A percentile compares a stretch with the other conserved stretches of the same genome.
phyloP scores from a whole-genome alignment of 53 echinoderm and acorn worm genomes.

The Astropecten irregularis region DNA sequence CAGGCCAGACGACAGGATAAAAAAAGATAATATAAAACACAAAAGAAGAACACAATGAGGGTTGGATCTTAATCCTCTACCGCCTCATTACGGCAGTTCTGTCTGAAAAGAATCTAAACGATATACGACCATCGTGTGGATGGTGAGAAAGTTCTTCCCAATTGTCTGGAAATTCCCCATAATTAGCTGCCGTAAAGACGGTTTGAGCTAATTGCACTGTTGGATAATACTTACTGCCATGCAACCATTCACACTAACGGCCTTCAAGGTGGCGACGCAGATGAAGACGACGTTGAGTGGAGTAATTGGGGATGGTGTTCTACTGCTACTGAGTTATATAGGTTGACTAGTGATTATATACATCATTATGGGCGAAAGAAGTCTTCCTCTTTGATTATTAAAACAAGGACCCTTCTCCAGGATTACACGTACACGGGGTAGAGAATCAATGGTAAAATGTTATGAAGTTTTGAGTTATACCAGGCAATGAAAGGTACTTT shows the following conservation, averaged over 20 bases:
- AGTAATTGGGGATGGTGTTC: neutral
- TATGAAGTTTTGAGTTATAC: no score
- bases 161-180: neutral
- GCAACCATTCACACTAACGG: no score
- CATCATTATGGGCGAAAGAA: neutral
- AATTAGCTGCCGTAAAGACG: neutral
- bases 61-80: no score
- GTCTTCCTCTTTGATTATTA: neutral
- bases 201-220: neutral
- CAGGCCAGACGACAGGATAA: neutral
- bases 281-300: neutral
- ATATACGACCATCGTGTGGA: neutral
- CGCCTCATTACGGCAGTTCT: neutral
- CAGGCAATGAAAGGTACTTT: no score
- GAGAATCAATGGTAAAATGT: no score
- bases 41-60: no score
- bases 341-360: neutral
- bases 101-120: neutral
- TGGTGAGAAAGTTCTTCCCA: neutral
- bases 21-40: neutral
- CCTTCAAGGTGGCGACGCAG: neutral
- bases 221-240: neutral
- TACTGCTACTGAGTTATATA: neutral
- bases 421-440: no score
- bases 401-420: neutral